A percentile compares a stretch with the other conserved stretches of the same genome.
These are phyloP conservation scores for Pelobates fuscus DNA, from an alignment of 2,113 vertebrate species.

Conservation along the genomic window DNA sequence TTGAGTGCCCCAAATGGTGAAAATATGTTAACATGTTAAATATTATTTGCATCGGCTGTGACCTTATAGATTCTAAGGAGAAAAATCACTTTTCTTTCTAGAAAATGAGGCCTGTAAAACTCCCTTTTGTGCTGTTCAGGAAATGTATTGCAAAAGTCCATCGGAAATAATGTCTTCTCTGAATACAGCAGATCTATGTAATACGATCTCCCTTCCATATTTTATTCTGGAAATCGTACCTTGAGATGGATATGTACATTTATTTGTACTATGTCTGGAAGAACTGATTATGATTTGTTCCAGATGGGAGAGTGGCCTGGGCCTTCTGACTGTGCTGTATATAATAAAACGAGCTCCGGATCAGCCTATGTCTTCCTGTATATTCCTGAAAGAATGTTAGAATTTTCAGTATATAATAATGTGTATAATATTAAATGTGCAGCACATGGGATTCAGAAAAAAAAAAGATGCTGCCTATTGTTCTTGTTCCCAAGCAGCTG, in stretches of 20 bases:
- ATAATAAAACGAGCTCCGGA: background rate
- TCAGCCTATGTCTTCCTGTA: background rate
- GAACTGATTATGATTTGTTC: background rate
- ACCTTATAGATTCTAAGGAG: too few relatives aligned
- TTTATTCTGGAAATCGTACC: background rate
- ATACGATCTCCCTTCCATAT: background rate
- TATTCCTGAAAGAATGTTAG: background rate
- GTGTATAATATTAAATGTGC: background rate
- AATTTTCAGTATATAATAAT: background rate
- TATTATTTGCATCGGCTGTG: too few relatives aligned
- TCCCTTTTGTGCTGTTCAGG: background rate
- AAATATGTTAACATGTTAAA: too few relatives aligned
- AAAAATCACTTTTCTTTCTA: too few relatives aligned
- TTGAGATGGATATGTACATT: slow-evolving; percentile 1
- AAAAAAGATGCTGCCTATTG: background rate
- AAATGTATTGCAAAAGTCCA: background rate
- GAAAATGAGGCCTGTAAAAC: too few relatives aligned
- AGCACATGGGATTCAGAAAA: background rate
- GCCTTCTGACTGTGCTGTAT: background rate
- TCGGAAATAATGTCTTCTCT: background rate
- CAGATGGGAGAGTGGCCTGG: background rate
- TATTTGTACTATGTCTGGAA: background rate
- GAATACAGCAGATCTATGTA: background rate
- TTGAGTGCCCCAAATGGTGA: too few relatives aligned
- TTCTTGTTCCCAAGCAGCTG: too few relatives aligned